Evolutionary conservation across 2,888 invertebrate species (phyloP).

Genomic region (Oasisia sp.): DNA sequence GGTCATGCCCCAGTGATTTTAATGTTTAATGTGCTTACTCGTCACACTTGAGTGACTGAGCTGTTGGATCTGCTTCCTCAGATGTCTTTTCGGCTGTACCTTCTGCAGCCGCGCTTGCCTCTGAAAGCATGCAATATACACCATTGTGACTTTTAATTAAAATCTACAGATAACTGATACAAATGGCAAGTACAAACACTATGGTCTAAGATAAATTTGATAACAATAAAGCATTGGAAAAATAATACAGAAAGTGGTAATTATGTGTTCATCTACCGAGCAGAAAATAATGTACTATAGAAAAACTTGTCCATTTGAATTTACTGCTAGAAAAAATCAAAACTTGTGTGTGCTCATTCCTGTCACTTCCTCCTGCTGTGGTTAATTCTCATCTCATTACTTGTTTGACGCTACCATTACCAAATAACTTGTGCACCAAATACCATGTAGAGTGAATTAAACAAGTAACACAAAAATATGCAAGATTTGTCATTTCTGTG

Average conservation of each 20-base stretch:
- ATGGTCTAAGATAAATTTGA: background rate
- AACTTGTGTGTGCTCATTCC: background rate
- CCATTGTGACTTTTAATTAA: background rate
- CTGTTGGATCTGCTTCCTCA: slow-evolving; percentile 62
- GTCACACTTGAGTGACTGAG: slow-evolving; percentile 88
- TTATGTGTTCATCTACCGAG: background rate
- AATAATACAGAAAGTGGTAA: background rate
- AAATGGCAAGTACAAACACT: background rate
- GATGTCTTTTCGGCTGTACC: background rate
- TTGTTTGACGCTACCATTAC: background rate
- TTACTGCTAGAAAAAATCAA: background rate
- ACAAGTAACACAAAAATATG: background rate
- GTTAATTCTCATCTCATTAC: background rate
- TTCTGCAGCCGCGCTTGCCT: background rate
- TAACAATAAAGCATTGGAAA: background rate
- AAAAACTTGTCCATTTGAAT: background rate
- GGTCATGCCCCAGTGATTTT: background rate
- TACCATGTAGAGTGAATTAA: background rate
- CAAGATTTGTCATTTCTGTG: too few relatives aligned
- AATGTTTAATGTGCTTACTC: slow-evolving; percentile 70
- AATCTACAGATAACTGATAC: background rate
- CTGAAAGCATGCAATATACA: background rate
- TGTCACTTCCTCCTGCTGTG: background rate
- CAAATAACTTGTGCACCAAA: background rate
- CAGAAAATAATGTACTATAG: background rate